Base-by-base conservation (phyloP, 1,140 invertebrate genomes). In the Rhyacophila brunnea region DNA sequence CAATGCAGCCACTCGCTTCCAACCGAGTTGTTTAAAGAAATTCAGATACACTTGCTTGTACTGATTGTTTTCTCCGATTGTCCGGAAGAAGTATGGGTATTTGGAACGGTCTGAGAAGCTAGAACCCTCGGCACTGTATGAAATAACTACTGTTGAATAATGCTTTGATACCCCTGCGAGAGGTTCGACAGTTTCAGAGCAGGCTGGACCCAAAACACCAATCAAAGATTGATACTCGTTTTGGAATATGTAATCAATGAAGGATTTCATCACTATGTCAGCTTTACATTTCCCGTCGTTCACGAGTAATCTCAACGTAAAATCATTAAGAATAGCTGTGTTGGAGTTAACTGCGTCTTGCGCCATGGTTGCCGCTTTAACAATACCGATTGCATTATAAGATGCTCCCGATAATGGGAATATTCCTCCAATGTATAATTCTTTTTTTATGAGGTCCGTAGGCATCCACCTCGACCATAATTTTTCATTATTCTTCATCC, bases 51-150 rank as follows among this genome's bases (percentile, higher is more conserved):
- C 88, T 66, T 82, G 77, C 49, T 85, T 83, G 68, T 90, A 91
- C 56, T 90, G 84, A 20, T 83, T 83, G 67, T 92, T 90, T 67
- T 90, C 87, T 1, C 90, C 90, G 60, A 92, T 90, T 1, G 91
- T 93, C 1, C 90, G 71, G 69, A 90, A 93, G 72, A 93, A 93
- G 66, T 88, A 91, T 0, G 90, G 90, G 76, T 92, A 93, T 51
- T 84, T 85, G 0, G 78, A 70, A 14, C 86, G 77, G 72, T 92
- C 85, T 0, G 81, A 83, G 65, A 91, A 86, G 45, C 81, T 83
- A 1, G 84, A 81, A 0, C 88, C 89, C 68, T 93, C 90, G 1
- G 90, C 91, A 55, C 87, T 87, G 70, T 93, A 94, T 32, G 89
- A 91, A 38, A 93, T 87, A 0, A 91, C 83, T 32, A 91, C 78